phyloP scores from a whole-genome alignment of 2,888 invertebrate species.

The Itoplectis maculator region DNA sequence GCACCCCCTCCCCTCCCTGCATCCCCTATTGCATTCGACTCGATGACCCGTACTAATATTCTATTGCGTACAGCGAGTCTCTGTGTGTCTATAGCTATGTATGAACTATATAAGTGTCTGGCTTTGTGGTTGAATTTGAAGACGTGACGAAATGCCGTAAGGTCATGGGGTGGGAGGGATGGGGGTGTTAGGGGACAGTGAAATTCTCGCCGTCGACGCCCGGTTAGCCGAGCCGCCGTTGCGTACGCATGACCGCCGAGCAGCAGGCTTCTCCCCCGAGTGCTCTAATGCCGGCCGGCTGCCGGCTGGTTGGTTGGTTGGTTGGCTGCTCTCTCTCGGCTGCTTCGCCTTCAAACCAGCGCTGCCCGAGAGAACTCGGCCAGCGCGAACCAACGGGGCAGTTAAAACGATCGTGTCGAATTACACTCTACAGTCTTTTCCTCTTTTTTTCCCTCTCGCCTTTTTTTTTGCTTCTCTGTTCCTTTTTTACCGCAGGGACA shows the following conservation, averaged over 20 bases:
- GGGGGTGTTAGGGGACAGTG: constrained; percentile 27
- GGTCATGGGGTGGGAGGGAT: constrained; percentile 27
- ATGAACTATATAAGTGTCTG: constrained; percentile 1
- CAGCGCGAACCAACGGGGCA: constrained; percentile 46
- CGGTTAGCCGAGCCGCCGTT: constrained; percentile 64
- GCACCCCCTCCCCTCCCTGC: constrained; percentile 58
- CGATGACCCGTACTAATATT: constrained; percentile 11
- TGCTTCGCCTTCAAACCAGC: too few relatives aligned
- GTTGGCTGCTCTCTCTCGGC: too few relatives aligned
- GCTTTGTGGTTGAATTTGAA: background rate
- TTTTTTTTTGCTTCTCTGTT: too few relatives aligned
- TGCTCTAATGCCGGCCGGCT: constrained; percentile 46
- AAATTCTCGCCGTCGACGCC: constrained; percentile 61
- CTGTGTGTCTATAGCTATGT: too few relatives aligned
- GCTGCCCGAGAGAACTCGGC: constrained; percentile 58
- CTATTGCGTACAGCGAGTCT: background rate
- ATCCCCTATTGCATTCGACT: too few relatives aligned
- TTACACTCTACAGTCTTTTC: background rate
- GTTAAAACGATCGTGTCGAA: constrained; percentile 28
- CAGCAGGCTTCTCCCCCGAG: constrained; percentile 6
- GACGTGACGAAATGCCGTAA: background rate
- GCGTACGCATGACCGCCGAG: constrained; percentile 65
- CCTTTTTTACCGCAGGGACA: background rate
- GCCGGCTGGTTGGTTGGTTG: constrained; percentile 54
- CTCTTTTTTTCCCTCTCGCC: background rate